Conservation (phyloP, 2,797 vertebrate genomes). For the Meda fulgida region DNA sequence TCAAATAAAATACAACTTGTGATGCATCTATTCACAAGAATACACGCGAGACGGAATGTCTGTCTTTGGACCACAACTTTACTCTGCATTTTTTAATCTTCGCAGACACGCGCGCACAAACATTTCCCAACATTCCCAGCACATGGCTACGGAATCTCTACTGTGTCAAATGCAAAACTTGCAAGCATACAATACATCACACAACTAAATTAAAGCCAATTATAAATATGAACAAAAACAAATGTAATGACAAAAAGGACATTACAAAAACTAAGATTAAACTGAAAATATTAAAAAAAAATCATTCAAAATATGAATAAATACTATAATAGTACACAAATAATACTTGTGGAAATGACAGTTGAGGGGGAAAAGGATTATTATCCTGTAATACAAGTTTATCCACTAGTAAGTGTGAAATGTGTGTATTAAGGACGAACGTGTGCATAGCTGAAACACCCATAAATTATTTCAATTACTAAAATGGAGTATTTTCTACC, state of each 20-base stretch:
- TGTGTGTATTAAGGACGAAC: not conserved
- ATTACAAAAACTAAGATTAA: not conserved
- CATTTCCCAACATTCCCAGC: too few species aligned
- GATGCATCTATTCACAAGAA: too few species aligned
- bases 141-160: too few species aligned
- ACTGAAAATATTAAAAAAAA: not conserved
- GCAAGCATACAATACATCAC: too few species aligned
- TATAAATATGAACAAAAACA: not conserved
- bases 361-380: too few species aligned
- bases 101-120: too few species aligned
- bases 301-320: not conserved
- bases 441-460: not conserved
- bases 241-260: not conserved
- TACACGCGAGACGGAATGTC: too few species aligned
- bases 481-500: not conserved
- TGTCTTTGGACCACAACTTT: too few species aligned
- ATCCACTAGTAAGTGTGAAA: not conserved
- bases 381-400: not conserved
- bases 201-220: not conserved
- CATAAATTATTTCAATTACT: not conserved
- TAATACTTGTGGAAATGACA: not conserved
- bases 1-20: not conserved
- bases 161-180: too few species aligned
- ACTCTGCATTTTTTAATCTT: too few species aligned
- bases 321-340: not conserved